Evolutionary conservation across 1,140 invertebrate species (phyloP).

Genomic region (Drosophila melanica): DNA sequence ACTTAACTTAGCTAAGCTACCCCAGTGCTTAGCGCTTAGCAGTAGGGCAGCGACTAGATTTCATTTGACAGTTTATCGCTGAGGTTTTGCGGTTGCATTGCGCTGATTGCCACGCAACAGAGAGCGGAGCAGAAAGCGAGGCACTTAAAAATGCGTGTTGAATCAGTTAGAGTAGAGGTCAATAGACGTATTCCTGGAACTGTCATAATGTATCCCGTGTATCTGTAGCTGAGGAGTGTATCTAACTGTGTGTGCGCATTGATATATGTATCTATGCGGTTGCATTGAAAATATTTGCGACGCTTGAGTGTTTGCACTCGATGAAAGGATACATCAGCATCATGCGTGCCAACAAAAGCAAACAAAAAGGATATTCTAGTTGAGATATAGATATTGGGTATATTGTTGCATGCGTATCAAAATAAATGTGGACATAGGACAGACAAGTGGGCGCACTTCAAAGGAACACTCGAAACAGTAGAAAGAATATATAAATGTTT

Average conservation of each 20-base stretch:
- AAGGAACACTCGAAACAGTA: constrained; percentile 15
- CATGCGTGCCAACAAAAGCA: constrained; percentile 2
- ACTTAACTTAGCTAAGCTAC: not conserved
- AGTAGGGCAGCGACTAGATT: constrained; percentile 45
- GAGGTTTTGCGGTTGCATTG: constrained; percentile 52
- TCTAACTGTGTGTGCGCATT: constrained; percentile 12
- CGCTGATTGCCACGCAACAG: constrained; percentile 32
- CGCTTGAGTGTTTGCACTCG: constrained; percentile 20
- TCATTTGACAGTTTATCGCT: constrained; percentile 68
- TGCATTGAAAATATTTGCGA: constrained; percentile 62
- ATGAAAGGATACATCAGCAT: constrained; percentile 47
- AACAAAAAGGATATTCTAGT: constrained; percentile 33
- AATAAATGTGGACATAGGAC: constrained; percentile 59
- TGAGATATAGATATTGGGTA: constrained; percentile 1
- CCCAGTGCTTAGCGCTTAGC: not conserved
- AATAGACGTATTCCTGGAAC: constrained; percentile 57
- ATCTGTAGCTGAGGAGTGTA: constrained; percentile 10
- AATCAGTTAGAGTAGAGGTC: constrained; percentile 31
- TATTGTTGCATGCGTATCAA: constrained; percentile 54
- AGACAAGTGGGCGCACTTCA: constrained; percentile 30
- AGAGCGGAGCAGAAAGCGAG: not conserved
- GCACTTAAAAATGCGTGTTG: constrained; percentile 27
- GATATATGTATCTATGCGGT: constrained; percentile 7
- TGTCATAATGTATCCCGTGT: constrained; percentile 40
- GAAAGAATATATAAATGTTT: constrained; percentile 44